Evolutionary conservation across 2,113 vertebrate genomes (phyloP), one percentile per base, ranked within the genome.

Genomic region (Plotosus lineatus): DNA sequence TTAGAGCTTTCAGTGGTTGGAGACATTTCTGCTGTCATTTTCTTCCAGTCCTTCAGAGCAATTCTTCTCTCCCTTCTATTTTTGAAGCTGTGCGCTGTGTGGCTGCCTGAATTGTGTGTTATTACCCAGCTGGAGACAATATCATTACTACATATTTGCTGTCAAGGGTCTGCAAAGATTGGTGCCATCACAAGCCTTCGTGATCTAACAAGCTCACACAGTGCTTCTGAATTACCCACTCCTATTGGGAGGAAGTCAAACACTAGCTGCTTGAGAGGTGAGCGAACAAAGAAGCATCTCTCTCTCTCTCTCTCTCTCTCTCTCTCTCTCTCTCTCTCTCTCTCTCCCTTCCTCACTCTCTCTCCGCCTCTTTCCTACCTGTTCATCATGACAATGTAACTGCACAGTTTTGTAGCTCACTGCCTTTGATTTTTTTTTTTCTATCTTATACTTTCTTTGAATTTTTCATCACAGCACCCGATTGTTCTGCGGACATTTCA

Each of bases 91-190:
- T 92, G 89, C 92, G 90, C 91, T 91, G 90, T 93, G 90, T 92
- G 91, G 92, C 92, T 86, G 90, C 83, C 91, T 90, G 93, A 94
- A 94, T 94, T 93, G 93, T 93, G 92, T 94, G 93, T 94, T 94
- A 94, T 94, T 94, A 94, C 93, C 92, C 93, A 94, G 93, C 92
- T 92, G 93, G 93, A 94, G 92, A 94, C 93, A 94, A 94, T 94
- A 94, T 94, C 93, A 94, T 94, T 94, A 93, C 93, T 92, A 90
- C 93, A 93, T 94, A 94, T 94, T 94, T 94, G 92, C 93, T 93
- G 92, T 94, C 93, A 94, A 94, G 93, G 92, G 93, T 93, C 93
- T 94, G 92, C 92, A 92, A 93, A 92, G 93, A 94, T 94, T 91
- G 90, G 91, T 92, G 90, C 90, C 90, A 89, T 92, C 90, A 91